Conservation (phyloP, 1,140 invertebrate species). For the Habropoda laboriosa region DNA sequence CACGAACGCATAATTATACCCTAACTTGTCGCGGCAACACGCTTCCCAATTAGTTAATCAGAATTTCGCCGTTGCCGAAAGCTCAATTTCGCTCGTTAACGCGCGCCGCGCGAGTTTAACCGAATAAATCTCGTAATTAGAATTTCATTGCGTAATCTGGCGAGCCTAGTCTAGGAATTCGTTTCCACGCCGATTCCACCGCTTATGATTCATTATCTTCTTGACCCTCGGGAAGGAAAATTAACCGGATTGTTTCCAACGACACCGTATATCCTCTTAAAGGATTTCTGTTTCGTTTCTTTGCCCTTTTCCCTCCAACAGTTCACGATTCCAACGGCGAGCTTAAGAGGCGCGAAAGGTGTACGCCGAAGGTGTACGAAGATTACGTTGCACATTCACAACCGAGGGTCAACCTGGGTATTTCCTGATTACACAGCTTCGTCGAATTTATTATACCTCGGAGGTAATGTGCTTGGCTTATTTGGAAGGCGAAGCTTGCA, state of each 20-base stretch:
- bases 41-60: too few relatives aligned
- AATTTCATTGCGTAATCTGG: background rate
- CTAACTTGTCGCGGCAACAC: too few relatives aligned
- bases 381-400: constrained; percentile 46
- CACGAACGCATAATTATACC: too few relatives aligned
- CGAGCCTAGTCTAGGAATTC: background rate
- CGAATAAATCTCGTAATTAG: background rate
- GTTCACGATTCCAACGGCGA: background rate
- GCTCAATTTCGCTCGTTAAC: background rate
- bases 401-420: constrained; percentile 5
- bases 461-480: background rate
- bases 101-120: background rate
- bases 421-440: constrained; percentile 28
- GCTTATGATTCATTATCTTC: constrained; percentile 18
- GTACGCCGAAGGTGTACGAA: too few relatives aligned
- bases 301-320: background rate
- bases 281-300: constrained; percentile 40
- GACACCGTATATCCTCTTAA: constrained; percentile 61
- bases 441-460: constrained; percentile 9
- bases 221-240: constrained; percentile 49
- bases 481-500: background rate
- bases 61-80: too few relatives aligned
- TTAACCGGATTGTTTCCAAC: constrained; percentile 69
- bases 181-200: constrained; percentile 3
- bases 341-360: background rate